Evolutionary conservation across 1,140 invertebrate genomes (phyloP), one percentile per base, ranked within the genome.

Genomic region (Drosophila virilis): DNA sequence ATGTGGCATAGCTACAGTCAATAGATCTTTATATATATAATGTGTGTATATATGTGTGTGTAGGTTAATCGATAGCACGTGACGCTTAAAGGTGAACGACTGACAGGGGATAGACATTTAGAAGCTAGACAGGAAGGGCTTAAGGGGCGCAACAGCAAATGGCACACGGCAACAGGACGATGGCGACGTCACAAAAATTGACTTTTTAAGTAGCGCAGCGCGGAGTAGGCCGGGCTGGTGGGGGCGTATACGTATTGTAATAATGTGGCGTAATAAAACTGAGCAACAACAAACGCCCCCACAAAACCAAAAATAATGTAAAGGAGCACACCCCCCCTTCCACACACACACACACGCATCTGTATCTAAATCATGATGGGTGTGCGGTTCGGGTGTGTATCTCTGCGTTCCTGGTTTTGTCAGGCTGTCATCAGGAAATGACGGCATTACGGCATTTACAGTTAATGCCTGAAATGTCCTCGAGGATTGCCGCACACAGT

Each of bases 371-470:
- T 74, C 51, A 50, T 43, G 33, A 38, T 54, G 45, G 48, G 32
- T 65, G 52, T 45, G 37, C 72, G 50, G 32, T 46, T 17, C 67
- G 43, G 54, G 28, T 45, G 55, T 35, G 12, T 51, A 17, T 62
- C 48, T 69, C 33, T 52, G 64, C 37, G 52, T 59, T 45, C 22
- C 40, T 60, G 59, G 35, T 58, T 60, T 65, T 59, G 54, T 75
- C 35, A n/a, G 60, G 32, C 82, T 88, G 83, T 86, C 80, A 89
- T 80, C 80, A 76, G 84, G 77, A 88, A 88, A 88, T 89, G 84
- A 89, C 77, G 84, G 84, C 74, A 89, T 84, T 89, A 89, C 77
- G 64, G 80, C 84, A 84, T 88, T 89, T 84, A 89, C 80, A 84
- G 84, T 80, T 84, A 89, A 88, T 89, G 84, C 84, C 80, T 75